Conservation (phyloP, 1,140 invertebrate genomes). For the Battus philenor region DNA sequence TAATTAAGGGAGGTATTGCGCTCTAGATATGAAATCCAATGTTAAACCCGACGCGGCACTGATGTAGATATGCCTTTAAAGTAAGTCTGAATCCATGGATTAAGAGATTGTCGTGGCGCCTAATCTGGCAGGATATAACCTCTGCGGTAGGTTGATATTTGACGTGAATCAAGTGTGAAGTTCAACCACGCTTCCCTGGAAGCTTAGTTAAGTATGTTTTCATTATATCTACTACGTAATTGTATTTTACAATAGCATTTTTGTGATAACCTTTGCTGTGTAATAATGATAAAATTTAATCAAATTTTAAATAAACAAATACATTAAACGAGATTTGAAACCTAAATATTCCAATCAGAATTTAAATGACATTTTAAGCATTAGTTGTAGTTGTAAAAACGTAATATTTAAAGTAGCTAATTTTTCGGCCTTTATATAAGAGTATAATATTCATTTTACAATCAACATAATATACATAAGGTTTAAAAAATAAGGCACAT, state of each 20-base stretch:
- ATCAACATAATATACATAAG: too few relatives aligned
- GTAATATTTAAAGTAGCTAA: too few relatives aligned
- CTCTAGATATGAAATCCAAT: constrained; percentile 5
- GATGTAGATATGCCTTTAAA: constrained; percentile 10
- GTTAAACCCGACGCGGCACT: constrained; percentile 6
- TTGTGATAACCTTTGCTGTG: constrained; percentile 7
- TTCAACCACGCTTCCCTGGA: constrained; percentile 35
- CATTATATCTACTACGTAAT: constrained; percentile 17
- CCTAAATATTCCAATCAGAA: too few relatives aligned
- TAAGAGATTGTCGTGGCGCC: constrained; percentile 34
- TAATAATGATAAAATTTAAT: constrained; percentile 5
- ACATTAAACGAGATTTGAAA: too few relatives aligned
- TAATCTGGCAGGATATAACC: constrained; percentile 39
- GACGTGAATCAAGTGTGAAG: constrained; percentile 32
- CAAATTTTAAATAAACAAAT: neutral
- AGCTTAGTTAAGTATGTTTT: constrained; percentile 21
- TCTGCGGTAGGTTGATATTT: constrained; percentile 62
- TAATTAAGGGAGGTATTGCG: constrained; percentile 4
- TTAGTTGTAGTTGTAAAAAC: too few relatives aligned
- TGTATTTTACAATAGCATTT: constrained; percentile 4
- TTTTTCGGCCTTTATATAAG: too few relatives aligned
- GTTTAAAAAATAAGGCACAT: too few relatives aligned
- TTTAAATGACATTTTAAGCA: too few relatives aligned
- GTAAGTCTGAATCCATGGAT: constrained; percentile 25
- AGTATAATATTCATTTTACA: too few relatives aligned